A percentile compares a stretch with the other conserved stretches of the same genome.
phyloP scores from a whole-genome alignment of 2,113 vertebrate species.

The Urocitellus parryii region DNA sequence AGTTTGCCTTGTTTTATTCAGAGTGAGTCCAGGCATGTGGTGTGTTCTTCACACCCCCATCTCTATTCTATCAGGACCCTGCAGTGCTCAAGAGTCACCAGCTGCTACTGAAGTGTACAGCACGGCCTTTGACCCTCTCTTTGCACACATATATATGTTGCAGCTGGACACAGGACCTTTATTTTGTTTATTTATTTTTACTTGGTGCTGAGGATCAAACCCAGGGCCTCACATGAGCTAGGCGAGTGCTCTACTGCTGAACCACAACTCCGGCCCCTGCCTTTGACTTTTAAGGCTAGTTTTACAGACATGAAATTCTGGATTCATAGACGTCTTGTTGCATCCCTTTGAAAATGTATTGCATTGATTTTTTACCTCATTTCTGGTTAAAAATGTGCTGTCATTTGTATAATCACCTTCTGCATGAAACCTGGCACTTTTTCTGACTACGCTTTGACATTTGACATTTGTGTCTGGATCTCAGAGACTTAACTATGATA shows the following conservation, averaged over 20 bases:
- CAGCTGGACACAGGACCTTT: too few species aligned
- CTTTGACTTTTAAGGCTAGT: neutral
- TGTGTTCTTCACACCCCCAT: too few species aligned
- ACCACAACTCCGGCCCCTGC: too few species aligned
- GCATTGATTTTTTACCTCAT: neutral
- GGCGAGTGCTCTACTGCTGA: too few species aligned
- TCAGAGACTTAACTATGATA: neutral
- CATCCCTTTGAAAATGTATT: neutral
- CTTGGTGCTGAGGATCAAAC: too few species aligned
- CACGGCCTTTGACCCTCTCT: neutral
- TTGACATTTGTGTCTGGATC: neutral
- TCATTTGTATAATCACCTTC: neutral
- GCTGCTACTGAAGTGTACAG: fast-evolving
- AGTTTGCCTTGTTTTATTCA: neutral
- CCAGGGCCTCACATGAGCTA: too few species aligned
- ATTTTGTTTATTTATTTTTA: too few species aligned
- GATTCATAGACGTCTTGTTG: neutral
- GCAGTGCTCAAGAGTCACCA: fast-evolving
- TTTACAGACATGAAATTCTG: neutral
- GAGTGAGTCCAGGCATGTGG: neutral
- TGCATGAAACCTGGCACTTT: neutral
- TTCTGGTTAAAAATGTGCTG: neutral
- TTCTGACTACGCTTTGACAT: neutral
- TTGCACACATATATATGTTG: neutral
- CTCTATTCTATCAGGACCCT: neutral